These are phyloP conservation scores for Phasia obesa DNA, from an alignment of 2,888 invertebrate genomes.

Conservation along the genomic window DNA sequence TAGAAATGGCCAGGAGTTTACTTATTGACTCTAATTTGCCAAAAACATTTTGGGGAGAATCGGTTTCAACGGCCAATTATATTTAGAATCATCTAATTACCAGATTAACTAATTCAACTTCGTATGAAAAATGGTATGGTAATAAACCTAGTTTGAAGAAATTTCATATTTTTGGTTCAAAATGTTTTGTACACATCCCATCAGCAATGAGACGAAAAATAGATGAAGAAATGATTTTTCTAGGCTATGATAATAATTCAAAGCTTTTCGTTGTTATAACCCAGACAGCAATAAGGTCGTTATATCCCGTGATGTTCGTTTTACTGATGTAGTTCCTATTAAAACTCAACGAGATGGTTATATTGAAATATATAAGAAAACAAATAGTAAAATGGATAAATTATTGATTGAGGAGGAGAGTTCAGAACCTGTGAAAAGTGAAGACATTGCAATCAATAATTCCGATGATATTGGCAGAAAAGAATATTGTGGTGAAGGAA, in stretches of 20 bases:
- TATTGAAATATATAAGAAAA: conserved; percentile 7
- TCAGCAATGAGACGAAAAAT: conserved; percentile 58
- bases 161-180: conserved; percentile 61
- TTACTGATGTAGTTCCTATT: conserved; percentile 20
- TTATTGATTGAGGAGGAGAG: conserved; percentile 38
- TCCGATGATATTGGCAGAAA: conserved; percentile 11
- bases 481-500: not conserved
- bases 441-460: conserved; percentile 1
- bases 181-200: conserved; percentile 69
- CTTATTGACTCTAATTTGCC: conserved; percentile 33
- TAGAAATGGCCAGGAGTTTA: conserved; percentile 39
- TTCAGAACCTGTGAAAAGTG: not conserved
- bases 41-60: conserved; percentile 35
- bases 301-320: conserved; percentile 51
- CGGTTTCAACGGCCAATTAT: not conserved
- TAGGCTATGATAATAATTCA: conserved; percentile 71
- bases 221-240: conserved; percentile 61
- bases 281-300: conserved; percentile 25
- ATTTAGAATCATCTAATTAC: conserved; percentile 17
- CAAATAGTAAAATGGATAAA: not conserved
- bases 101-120: conserved; percentile 62
- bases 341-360: not conserved
- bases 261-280: conserved; percentile 68
- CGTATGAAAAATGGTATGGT: conserved; percentile 62
- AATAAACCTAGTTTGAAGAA: conserved; percentile 55